Percentiles rank a stretch among this genome's conserved stretches.
These are phyloP conservation scores for Theretra japonica DNA, from an alignment of 2,888 invertebrate species.

Conservation along the genomic window DNA sequence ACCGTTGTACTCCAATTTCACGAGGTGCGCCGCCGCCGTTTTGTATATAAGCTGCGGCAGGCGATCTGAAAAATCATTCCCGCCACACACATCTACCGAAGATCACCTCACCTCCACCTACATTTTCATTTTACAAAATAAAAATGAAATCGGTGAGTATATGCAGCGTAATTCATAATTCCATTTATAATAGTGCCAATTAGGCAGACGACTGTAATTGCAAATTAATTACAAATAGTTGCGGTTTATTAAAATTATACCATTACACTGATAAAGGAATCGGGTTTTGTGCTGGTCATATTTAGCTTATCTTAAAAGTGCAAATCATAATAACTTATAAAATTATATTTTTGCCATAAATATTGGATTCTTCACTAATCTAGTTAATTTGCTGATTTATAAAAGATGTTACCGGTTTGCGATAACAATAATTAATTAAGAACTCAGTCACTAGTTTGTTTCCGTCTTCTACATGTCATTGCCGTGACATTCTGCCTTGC, in stretches of 20 bases:
- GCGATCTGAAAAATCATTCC: conserved; percentile 82
- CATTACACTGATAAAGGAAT: too few relatives aligned
- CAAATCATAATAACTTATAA: too few relatives aligned
- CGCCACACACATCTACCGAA: conserved; percentile 72
- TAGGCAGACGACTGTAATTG: background rate
- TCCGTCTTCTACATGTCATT: background rate
- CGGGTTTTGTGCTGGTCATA: too few relatives aligned
- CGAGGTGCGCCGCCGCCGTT: conserved; percentile 62
- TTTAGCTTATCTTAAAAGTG: too few relatives aligned
- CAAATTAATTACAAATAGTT: background rate
- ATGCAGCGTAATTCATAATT: conserved; percentile 30
- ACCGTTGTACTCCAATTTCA: conserved; percentile 75
- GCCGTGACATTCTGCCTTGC: background rate
- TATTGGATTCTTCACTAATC: too few relatives aligned
- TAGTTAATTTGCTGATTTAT: too few relatives aligned
- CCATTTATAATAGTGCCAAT: background rate
- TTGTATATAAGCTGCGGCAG: conserved; percentile 75
- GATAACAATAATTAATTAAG: too few relatives aligned
- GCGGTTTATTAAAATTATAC: background rate
- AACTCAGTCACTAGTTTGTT: background rate
- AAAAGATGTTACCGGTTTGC: too few relatives aligned
- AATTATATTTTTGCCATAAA: too few relatives aligned
- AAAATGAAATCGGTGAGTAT: conserved; percentile 81
- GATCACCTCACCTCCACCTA: conserved; percentile 68
- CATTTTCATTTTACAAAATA: conserved; percentile 50